phyloP scores from a whole-genome alignment of 2,113 vertebrate species.

The Corapipo altera region DNA sequence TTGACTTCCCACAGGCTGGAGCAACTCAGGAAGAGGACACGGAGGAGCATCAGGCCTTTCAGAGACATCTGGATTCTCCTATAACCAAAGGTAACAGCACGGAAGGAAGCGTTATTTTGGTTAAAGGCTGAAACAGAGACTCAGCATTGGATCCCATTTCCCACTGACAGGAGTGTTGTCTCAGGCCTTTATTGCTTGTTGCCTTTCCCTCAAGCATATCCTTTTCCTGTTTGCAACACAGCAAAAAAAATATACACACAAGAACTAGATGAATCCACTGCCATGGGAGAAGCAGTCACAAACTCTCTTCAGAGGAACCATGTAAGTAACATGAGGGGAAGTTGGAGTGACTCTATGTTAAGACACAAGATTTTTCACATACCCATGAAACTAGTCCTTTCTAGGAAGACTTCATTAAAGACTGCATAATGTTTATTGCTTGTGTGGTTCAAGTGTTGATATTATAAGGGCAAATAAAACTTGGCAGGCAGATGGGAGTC shows the following conservation, averaged over 20 bases:
- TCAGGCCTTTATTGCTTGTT: not conserved
- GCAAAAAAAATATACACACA: not conserved
- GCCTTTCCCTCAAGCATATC: not conserved
- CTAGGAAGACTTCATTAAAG: not conserved
- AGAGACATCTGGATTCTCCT: not conserved
- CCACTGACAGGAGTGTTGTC: not conserved
- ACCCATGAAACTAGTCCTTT: not conserved
- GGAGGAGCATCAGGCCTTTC: not conserved
- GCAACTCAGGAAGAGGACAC: not conserved
- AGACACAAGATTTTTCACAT: not conserved
- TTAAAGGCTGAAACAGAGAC: not conserved
- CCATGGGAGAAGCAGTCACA: rapidly evolving
- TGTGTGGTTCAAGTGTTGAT: not conserved
- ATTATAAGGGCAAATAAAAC: not conserved
- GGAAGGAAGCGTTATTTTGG: not conserved
- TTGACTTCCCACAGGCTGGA: not conserved
- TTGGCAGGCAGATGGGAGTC: not conserved
- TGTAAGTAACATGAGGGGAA: rapidly evolving
- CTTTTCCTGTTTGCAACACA: not conserved
- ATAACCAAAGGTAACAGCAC: not conserved
- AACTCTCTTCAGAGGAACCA: not conserved
- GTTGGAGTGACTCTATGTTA: not conserved
- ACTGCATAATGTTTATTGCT: not conserved
- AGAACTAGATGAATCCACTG: not conserved
- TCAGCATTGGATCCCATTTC: not conserved